Conservation (phyloP, 2,888 invertebrate genomes). For the Ectemnius lituratus region DNA sequence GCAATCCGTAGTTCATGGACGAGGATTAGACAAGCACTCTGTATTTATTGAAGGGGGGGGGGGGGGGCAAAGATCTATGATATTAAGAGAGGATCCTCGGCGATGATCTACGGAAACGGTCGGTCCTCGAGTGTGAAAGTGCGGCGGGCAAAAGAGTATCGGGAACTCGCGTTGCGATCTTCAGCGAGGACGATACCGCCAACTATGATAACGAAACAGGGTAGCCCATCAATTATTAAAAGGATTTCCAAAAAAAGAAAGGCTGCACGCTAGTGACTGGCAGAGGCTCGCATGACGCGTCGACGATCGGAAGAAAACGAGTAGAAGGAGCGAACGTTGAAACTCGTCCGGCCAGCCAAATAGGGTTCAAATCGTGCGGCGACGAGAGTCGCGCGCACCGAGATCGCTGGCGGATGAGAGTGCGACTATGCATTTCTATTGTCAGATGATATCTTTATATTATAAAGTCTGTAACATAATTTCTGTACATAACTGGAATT, state of each 20-base stretch:
- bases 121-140: conserved; percentile 20
- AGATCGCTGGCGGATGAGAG: conserved; percentile 15
- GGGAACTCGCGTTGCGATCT: conserved; percentile 39
- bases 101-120: conserved; percentile 37
- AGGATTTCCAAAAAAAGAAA: conserved; percentile 50
- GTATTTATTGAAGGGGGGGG: not conserved
- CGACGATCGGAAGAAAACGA: conserved; percentile 23
- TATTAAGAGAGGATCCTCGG: conserved; percentile 27
- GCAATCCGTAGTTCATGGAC: conserved; percentile 37
- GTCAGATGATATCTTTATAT: conserved; percentile 67
- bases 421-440: conserved; percentile 53
- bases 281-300: conserved; percentile 14
- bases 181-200: conserved; percentile 64
- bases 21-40: conserved; percentile 19
- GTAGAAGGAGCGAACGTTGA: not conserved
- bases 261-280: conserved; percentile 50
- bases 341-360: no score
- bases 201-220: conserved; percentile 76
- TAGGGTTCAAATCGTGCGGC: conserved; percentile 19
- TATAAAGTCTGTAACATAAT: conserved; percentile 74
- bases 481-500: conserved; percentile 77
- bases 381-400: conserved; percentile 42
- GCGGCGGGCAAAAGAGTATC: conserved; percentile 20
- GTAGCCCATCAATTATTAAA: conserved; percentile 77
- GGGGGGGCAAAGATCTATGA: not conserved